A percentile compares a stretch with the other conserved stretches of the same genome.
phyloP scores from a whole-genome alignment of 1,140 invertebrate species.

The Linepithema humile region DNA sequence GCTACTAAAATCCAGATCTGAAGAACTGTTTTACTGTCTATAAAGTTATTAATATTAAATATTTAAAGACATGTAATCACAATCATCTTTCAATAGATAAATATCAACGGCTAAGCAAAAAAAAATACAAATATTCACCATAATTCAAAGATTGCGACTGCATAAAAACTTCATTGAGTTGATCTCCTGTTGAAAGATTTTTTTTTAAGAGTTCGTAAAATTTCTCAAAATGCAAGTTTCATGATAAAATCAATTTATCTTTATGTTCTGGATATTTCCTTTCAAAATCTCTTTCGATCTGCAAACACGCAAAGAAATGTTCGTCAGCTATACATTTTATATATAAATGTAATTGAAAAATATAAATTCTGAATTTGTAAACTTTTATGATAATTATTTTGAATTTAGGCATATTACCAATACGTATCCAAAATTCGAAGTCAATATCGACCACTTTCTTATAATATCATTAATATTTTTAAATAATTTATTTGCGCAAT shows the following conservation, averaged over 20 bases:
- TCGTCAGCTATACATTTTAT: too few relatives aligned
- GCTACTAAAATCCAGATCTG: background rate
- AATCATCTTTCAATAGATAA: background rate
- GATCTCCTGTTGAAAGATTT: too few relatives aligned
- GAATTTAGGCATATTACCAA: background rate
- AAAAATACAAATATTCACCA: background rate
- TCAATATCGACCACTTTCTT: background rate
- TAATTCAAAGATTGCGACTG: too few relatives aligned
- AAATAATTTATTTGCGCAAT: background rate
- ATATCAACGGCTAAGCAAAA: background rate
- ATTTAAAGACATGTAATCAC: background rate
- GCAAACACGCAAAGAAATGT: too few relatives aligned
- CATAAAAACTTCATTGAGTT: too few relatives aligned
- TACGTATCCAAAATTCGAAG: background rate
- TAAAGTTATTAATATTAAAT: background rate
- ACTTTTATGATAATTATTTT: too few relatives aligned
- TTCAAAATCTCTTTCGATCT: conserved; percentile 4
- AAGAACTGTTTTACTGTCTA: background rate
- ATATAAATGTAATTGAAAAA: too few relatives aligned
- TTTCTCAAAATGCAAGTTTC: too few relatives aligned
- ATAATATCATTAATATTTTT: background rate
- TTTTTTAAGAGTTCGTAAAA: too few relatives aligned
- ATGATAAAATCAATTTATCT: too few relatives aligned
- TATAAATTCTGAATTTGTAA: too few relatives aligned
- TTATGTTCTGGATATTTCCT: background rate